Base-by-base conservation (phyloP, 2,888 invertebrate species). In the Achlya flavicornis region DNA sequence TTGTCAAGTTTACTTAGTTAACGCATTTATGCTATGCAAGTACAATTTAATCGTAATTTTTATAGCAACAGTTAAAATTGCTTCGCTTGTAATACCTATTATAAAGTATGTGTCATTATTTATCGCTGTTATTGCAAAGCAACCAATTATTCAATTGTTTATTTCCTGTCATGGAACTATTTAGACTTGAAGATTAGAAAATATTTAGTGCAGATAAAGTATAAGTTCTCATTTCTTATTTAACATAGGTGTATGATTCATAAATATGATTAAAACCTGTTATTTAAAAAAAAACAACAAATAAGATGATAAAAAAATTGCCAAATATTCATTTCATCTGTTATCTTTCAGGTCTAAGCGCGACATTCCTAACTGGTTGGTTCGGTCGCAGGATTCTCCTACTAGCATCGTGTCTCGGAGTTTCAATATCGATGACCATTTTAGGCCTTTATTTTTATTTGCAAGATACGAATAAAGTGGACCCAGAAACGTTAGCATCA, bases 371-470 rank as follows among this genome's bases (percentile, higher is more conserved):
- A 1, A 94, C 95, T 0, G 94, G 95, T 63, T 94, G 90, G 78
- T 85, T 94, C 63, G 95, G 95, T 1, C 88, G 95, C 33, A 88
- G 94, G 60, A 90, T 94, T 1, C 86, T 96, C 0, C 85, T 95
- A 70, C 80, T 95, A 12, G 74, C 88, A 43, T 95, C 95, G 0
- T 94, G 95, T 7, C 71, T 93, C 0, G 94, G 95, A 5, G 94
- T 94, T 0, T 95, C 95, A 0, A 7, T 95, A 0, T 91, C 94
- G 0, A 83, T 95, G 70, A 89, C 94, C 0, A 68, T 90, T 0
- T 90, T 95, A 6, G 94, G 94, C 0, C 64, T 89, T 0, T 95
- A 94, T 74, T 95, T 95, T 75, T 94, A 93, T 68, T 73, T 95
- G 3, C 94, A 95, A 78, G 89, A 94, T 64, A 78, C 82, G 0